A percentile compares a stretch with the other conserved stretches of the same genome.
Evolutionary conservation across 2,797 vertebrate species (phyloP).

Genomic region (Rhynchonycteris naso): DNA sequence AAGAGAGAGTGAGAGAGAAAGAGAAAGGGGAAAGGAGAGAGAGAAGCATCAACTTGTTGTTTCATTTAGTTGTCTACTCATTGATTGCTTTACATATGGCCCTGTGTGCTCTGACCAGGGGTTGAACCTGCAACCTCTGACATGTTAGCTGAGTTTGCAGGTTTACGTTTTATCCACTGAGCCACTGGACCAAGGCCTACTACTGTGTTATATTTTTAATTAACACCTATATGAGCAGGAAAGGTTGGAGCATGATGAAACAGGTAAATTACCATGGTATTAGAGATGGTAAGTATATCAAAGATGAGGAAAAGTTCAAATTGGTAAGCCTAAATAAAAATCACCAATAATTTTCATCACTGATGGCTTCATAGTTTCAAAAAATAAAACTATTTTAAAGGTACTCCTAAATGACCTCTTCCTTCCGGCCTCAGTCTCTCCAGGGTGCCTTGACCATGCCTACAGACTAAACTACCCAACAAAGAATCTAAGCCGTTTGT

Average conservation of each 20-base stretch:
- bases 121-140: too few species aligned
- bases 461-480: background rate
- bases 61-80: too few species aligned
- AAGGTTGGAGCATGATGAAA: background rate
- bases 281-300: background rate
- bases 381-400: conserved; percentile 21
- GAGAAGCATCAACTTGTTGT: too few species aligned
- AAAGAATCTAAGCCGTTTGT: conserved; percentile 44
- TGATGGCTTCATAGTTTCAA: background rate
- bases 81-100: too few species aligned
- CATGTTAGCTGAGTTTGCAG: too few species aligned
- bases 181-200: background rate
- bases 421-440: background rate
- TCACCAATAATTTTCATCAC: background rate
- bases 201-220: conserved; percentile 28
- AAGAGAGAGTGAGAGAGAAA: too few species aligned
- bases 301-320: background rate
- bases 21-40: too few species aligned
- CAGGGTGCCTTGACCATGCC: background rate
- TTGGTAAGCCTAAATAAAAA: background rate
- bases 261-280: background rate
- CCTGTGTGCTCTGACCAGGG: too few species aligned
- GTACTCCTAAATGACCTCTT: background rate
- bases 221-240: background rate
- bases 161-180: too few species aligned